Base-by-base conservation (phyloP, 35 echinoderm and acorn worm genomes). In the Lytechinus variegatus region DNA sequence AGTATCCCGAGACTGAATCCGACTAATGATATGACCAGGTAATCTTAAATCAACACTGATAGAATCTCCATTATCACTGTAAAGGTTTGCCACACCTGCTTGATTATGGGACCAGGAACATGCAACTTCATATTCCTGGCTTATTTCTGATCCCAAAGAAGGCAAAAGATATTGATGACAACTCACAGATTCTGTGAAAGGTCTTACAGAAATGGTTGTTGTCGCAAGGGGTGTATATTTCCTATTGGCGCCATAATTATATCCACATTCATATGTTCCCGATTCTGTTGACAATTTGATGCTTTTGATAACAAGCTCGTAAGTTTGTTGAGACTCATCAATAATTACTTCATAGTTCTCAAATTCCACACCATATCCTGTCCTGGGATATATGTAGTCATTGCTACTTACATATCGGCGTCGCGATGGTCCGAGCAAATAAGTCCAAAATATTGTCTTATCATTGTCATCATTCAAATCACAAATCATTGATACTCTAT, bases 101-200 rank as follows among this genome's bases (percentile, higher is more conserved):
- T 51, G 29, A 44, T 10, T 90, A 54, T 90, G 52, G 27, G 29
- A 14, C 88, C 88, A 90, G 4, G 88, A 90, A 90, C 88, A 90
- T 19, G 52, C 29, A 14, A 90, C 28, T 90, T 90, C 88, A 90
- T 21, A 44, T 54, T 90, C 88, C 24, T 54, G 1, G 88, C 10
- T 54, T 12, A 14, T 8, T 12, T 21, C 52, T 44, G 28, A 52
- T 90, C 88, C 88, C 24, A 52, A 33, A 52, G 88, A 54, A 52
- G 88, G 9, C 28, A 90, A 27, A 10, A 54, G 27, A 27, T 33
- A n/a, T 44, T n/a, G 10, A 44, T 44, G 52, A 21, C 88, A 90
- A 90, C 88, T 90, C 10, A 90, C 88, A 90, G 28, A 90, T n/a
- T 90, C 88, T 11, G 88, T 14, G 3, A 90, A n/a, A 51, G 88